Evolutionary conservation across 2,113 vertebrate species (phyloP).

Genomic region (Sinocyclocheilus anshuiensis): DNA sequence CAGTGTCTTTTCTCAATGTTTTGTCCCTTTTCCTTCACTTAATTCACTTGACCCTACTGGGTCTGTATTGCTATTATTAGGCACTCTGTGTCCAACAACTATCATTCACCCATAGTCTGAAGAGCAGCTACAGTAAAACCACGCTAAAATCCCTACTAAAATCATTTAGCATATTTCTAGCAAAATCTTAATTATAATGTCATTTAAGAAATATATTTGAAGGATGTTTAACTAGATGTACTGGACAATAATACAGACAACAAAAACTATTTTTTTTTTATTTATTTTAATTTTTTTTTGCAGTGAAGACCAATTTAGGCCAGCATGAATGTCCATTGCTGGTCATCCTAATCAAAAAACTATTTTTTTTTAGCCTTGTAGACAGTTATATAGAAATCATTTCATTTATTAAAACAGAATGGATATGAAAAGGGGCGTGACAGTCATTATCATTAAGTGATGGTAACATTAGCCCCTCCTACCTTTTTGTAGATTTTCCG

Average conservation of each 20-base stretch:
- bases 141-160: background rate
- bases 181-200: background rate
- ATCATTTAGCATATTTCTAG: background rate
- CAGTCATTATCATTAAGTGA: too few species aligned
- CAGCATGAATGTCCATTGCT: background rate
- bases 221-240: too few species aligned
- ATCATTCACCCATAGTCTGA: background rate
- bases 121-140: background rate
- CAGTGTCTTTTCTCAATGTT: conserved; percentile 13
- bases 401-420: background rate
- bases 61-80: background rate
- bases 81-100: too few species aligned
- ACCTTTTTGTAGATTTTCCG: too few species aligned
- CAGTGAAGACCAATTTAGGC: too few species aligned
- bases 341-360: background rate
- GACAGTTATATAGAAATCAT: background rate
- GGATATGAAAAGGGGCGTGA: too few species aligned
- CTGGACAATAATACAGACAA: too few species aligned
- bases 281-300: too few species aligned
- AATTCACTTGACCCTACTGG: background rate
- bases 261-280: too few species aligned
- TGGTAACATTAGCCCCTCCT: too few species aligned
- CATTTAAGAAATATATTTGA: too few species aligned
- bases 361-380: background rate
- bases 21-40: conserved; percentile 9